These are phyloP conservation scores for Tachina fera DNA, from an alignment of 2,888 invertebrate genomes.

Conservation along the genomic window DNA sequence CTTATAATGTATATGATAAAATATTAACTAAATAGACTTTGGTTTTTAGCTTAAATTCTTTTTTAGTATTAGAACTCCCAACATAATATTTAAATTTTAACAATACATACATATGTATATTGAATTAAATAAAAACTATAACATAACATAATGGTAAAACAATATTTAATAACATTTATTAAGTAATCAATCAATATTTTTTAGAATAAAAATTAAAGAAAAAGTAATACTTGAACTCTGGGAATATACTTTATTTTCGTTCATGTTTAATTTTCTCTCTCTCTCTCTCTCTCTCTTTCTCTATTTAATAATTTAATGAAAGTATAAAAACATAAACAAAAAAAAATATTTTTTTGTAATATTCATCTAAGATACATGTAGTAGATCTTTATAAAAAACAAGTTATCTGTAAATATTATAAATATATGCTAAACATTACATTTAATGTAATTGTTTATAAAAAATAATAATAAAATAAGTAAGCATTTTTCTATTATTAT, in stretches of 20 bases:
- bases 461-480: not conserved
- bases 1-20: slow-evolving; percentile 68
- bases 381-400: slow-evolving; percentile 3
- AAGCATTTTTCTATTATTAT: slow-evolving; percentile 16
- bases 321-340: slow-evolving; percentile 7
- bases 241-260: slow-evolving; percentile 60
- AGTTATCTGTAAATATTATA: slow-evolving; percentile 62
- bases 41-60: slow-evolving; percentile 64
- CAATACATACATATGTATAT: not conserved
- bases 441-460: slow-evolving; percentile 63
- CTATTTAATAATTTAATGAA: not conserved
- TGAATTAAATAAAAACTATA: slow-evolving; percentile 22
- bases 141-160: not conserved
- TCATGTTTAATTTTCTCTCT: slow-evolving; percentile 33
- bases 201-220: slow-evolving; percentile 23
- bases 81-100: slow-evolving; percentile 22
- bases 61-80: slow-evolving; percentile 43
- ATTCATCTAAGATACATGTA: slow-evolving; percentile 50
- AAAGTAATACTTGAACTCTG: slow-evolving; percentile 63
- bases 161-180: slow-evolving; percentile 41
- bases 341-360: not conserved
- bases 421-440: slow-evolving; percentile 43
- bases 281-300: slow-evolving; percentile 1
- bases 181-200: slow-evolving; percentile 20
- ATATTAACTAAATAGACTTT: slow-evolving; percentile 60